Evolutionary conservation across 2,113 vertebrate species (phyloP).

Genomic region (Phoxinus phoxinus): DNA sequence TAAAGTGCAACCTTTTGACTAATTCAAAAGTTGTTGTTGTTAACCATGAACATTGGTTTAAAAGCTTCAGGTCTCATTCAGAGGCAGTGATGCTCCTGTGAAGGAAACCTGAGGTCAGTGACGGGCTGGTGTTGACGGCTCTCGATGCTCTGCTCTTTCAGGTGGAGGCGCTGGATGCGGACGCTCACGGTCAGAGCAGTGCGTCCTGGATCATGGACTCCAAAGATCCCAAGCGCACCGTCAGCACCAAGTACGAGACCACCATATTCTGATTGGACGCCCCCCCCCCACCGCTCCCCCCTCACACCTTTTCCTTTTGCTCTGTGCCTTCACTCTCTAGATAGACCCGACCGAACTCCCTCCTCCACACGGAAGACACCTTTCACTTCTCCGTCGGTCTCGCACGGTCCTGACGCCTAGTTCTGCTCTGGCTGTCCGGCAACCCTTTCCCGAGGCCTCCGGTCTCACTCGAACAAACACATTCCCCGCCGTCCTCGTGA

Average conservation of each 20-base stretch:
- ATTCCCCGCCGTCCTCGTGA: background rate
- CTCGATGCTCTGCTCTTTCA: slow-evolving; percentile 58
- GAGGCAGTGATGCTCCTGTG: too few species aligned
- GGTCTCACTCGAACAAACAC: background rate
- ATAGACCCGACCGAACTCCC: slow-evolving; percentile 40
- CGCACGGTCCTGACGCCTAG: background rate
- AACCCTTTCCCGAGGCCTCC: background rate
- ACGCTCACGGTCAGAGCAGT: slow-evolving; percentile 85
- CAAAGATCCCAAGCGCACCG: slow-evolving; percentile 92
- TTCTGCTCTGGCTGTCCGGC: background rate
- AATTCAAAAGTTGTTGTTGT: too few species aligned
- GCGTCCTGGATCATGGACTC: slow-evolving; percentile 93
- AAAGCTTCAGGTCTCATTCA: too few species aligned
- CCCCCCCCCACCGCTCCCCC: background rate
- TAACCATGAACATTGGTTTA: too few species aligned
- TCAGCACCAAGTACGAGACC: slow-evolving; percentile 99
- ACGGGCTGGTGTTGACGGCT: background rate
- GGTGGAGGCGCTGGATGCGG: slow-evolving; percentile 83
- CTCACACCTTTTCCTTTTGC: slow-evolving; percentile 54
- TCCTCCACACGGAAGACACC: background rate
- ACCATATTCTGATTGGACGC: slow-evolving; percentile 92
- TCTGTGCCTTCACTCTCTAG: slow-evolving; percentile 39
- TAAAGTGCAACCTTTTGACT: too few species aligned
- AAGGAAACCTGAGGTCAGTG: background rate
- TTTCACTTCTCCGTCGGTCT: background rate